Base-by-base conservation (phyloP, 2,797 vertebrate species). In the Falco biarmicus region DNA sequence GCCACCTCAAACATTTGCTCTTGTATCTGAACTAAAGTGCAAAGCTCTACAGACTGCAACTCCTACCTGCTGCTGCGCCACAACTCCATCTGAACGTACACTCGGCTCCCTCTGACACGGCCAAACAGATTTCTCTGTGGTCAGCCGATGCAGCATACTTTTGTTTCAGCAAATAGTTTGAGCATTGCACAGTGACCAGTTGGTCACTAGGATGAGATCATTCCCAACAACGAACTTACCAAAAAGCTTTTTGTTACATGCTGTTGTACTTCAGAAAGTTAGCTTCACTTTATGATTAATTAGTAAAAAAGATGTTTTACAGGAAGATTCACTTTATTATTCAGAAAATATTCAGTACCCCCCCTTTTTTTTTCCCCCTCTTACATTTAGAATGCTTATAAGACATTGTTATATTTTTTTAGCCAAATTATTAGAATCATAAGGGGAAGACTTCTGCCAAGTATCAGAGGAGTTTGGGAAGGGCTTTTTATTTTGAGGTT, bases 241-340 rank as follows among this genome's bases (percentile, higher is more conserved):
- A 97, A 97, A 98, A 95, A 97, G 97, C 94, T 95, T 97, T 97
- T 96, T 97, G 97, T 97, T 94, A 76, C 76, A 77, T 32, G 70
- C 90, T 89, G 92, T 26, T 81, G 79, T 51, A 79, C 64, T 85
- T 78, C 59, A 79, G 28, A 65, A 31, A 74, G 50, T 41, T 39
- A 13, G 32, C 39, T 57, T 13, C 14, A 0, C 5, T 57, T 82
- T 8, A 0, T 0, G 8, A 74, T 56, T 61, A 21, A 82, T 82
- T 31, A 63, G 77, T 3, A 32, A n/a, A 53, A 39, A 71, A 37
- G 51, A 70, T 29, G 43, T 32, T 63, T n/a, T 5, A 56, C 19
- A 56, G 75, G 60, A 60, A 51, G 53, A 32, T 15, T 50, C 29
- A 8, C 53, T 86, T 63, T 1, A 24, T 53, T 37, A 47, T 2